phyloP scores from a whole-genome alignment of 2,888 invertebrate species.

The Cephus nigrinus region DNA sequence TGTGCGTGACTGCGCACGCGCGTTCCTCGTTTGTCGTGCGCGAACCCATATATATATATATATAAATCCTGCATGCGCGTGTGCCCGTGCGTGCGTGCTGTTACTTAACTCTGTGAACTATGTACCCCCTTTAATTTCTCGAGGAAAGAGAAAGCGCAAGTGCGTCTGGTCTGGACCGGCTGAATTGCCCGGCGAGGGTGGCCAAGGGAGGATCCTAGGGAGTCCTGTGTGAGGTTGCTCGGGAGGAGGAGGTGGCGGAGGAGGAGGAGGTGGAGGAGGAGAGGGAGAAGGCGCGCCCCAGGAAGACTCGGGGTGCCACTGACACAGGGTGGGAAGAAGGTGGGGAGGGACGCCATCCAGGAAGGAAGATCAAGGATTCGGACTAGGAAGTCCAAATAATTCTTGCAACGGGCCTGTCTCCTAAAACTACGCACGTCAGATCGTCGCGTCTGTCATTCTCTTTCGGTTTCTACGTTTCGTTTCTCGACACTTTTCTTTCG shows the following conservation, averaged over 20 bases:
- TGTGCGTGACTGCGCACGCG: not conserved
- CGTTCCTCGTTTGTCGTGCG: not conserved
- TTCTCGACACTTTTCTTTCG: not conserved
- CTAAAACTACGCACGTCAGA: constrained; percentile 22
- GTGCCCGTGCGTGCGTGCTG: not conserved
- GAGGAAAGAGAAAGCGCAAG: not conserved
- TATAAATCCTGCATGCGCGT: not conserved
- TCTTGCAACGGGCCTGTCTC: not conserved
- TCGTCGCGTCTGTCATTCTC: not conserved
- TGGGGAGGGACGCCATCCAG: not conserved
- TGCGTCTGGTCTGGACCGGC: not conserved
- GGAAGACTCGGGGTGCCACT: not conserved
- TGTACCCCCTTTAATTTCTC: not conserved
- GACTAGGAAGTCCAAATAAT: not conserved
- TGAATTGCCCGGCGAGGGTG: not conserved
- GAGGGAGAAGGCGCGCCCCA: constrained; percentile 10
- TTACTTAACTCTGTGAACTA: not conserved
- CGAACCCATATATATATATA: not conserved
- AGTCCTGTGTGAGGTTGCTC: not conserved
- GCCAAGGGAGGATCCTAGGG: not conserved
- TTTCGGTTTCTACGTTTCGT: not conserved
- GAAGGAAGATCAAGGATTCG: not conserved
- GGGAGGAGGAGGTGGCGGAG: not conserved
- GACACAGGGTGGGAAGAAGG: not conserved
- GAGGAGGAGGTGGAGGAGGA: constrained; percentile 6